Conservation (phyloP, 2,113 vertebrate species). For the Platichthys flesus region DNA sequence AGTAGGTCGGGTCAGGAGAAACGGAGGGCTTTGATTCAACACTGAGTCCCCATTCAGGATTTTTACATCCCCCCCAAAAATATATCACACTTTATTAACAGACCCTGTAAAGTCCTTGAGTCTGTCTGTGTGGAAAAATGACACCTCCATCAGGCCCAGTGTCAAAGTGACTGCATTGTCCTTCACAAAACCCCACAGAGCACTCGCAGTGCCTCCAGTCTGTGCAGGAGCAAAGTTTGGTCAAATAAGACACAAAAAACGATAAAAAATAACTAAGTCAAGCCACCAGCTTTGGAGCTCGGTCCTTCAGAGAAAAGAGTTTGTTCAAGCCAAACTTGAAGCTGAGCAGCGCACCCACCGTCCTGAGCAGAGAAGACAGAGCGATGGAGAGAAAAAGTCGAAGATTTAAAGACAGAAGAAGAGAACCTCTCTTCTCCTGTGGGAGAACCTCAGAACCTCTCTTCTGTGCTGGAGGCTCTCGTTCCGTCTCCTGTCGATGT, state of each 20-base stretch:
- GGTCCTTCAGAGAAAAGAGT: conserved; percentile 48
- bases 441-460: too few relatives aligned
- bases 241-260: conserved; percentile 59
- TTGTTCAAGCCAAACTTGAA: conserved; percentile 39
- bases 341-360: conserved; percentile 55
- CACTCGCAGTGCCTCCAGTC: conserved; percentile 34
- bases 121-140: conserved; percentile 31
- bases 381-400: conserved; percentile 34
- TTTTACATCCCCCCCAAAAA: conserved; percentile 9
- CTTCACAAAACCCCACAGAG: conserved; percentile 14
- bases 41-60: conserved; percentile 52
- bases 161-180: conserved; percentile 42
- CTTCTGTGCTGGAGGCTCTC: background rate
- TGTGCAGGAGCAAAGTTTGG: conserved; percentile 59
- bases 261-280: conserved; percentile 12
- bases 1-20: conserved; percentile 19
- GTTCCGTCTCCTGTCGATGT: conserved; percentile 9
- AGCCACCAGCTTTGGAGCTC: conserved; percentile 44
- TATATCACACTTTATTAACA: conserved; percentile 12
- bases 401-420: conserved; percentile 28
- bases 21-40: conserved; percentile 51
- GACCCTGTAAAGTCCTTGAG: conserved; percentile 48
- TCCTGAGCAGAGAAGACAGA: conserved; percentile 49
- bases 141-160: conserved; percentile 28
- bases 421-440: background rate